Evolutionary conservation across 2,888 invertebrate genomes (phyloP), one percentile per base, ranked within the genome.

Genomic region (Eubasilissa splendida): DNA sequence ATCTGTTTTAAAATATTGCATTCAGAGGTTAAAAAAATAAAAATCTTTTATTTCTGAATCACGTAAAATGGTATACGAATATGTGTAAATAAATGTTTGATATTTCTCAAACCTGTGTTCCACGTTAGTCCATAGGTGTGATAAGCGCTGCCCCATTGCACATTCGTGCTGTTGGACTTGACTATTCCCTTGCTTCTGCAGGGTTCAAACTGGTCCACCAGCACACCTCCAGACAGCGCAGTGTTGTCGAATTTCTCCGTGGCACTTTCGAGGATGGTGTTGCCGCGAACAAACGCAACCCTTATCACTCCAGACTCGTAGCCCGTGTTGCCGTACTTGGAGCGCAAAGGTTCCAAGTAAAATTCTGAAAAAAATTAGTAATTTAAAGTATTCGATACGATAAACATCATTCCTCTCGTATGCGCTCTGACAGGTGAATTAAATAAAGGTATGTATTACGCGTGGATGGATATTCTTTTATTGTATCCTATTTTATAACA

Each of bases 251-350:
- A 70, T 82, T 88, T 88, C 66, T 91, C 89, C 59, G 86, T 86
- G 12, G 87, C 87, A 42, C 85, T 85, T 10, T 84, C 82, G 7
- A 85, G 83, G 75, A 90, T 89, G 4, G 71, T 85, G 86, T 95
- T 95, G 33, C 96, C 96, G 7, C 92, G 88, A 0, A 93, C 89
- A 84, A 93, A 92, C 2, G 95, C 95, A 68, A 96, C 90, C 83
- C 94, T 92, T 66, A 96, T 91, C 85, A 95, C 92, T 0, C 95
- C 95, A 0, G 95, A 94, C 31, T 91, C 89, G 83, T 90, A 91
- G 83, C 88, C 89, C 85, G 87, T 86, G 68, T 86, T 84, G 11
- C 93, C 95, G 85, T 95, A 95, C 77, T 90, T 90, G 76, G 92
- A 92, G 54, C 91, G 87, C 60, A 90, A 87, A 0, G 96, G 94